Percentiles rank a stretch among this genome's conserved stretches.
Conservation (phyloP, 2,113 vertebrate species). For the Pandion haliaetus region DNA sequence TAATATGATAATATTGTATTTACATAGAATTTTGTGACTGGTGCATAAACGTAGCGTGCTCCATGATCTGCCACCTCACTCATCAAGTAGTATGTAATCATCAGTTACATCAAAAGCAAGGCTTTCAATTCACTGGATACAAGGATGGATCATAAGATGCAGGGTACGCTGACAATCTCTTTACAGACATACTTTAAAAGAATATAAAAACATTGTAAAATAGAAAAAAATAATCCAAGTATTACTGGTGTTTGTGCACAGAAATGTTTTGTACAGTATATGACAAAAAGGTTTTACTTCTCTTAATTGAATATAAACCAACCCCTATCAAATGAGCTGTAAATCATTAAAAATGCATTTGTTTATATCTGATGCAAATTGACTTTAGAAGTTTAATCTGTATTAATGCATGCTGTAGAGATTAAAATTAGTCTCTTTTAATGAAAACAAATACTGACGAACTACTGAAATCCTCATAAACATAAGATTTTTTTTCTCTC, state of each 20-base stretch:
- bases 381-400: neutral
- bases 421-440: neutral
- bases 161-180: fast-evolving
- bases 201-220: neutral
- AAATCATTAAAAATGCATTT: neutral
- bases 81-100: neutral
- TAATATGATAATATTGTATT: neutral
- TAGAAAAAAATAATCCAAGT: neutral
- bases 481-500: neutral
- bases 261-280: neutral
- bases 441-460: neutral
- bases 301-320: neutral
- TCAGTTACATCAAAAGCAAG: neutral
- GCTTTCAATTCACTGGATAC: neutral
- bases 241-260: neutral
- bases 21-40: neutral
- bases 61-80: neutral
- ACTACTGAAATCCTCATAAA: neutral
- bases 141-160: neutral
- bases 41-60: neutral
- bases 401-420: neutral
- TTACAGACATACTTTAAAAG: neutral
- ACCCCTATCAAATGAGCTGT: neutral
- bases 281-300: neutral
- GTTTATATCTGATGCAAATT: neutral